Evolutionary conservation across 2,113 vertebrate species (phyloP), one percentile per base, ranked within the genome.

Genomic region (Erythrolamprus reginae): DNA sequence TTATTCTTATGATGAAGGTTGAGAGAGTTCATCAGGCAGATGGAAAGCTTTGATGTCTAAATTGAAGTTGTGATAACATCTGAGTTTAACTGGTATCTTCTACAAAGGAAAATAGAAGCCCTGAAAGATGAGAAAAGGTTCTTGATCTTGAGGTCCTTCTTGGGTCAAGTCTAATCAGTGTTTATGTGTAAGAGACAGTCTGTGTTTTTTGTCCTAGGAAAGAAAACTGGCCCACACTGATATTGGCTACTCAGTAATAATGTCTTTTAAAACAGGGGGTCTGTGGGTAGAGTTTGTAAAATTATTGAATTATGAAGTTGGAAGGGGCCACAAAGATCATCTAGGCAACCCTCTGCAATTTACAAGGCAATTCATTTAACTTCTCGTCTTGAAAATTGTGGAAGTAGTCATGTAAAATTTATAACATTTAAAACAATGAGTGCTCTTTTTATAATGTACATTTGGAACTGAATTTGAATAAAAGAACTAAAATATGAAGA

Each of bases 1-100:
- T 15, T 17, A 42, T 83, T 82, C 38, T 85, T 89, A 52, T 33
- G 82, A 70, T 89, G 47, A 45, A 12, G 82, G 56, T 86, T 53
- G 50, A 89, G 85, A 65, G 51, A 89, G 82, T 91, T 91, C 90
- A 77, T 89, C 82, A 89, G 82, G 87, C 65, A 77, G 83, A 89
- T 42, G 70, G 70, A 91, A 84, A 56, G 48, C 82, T 89, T 86
- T 89, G 56, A 89, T 89, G 82, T 89, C 38, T 86, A 53, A 23
- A 65, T 84, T 70, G 58, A 85, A 24, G 12, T 48, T 52, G 12
- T 26, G 82, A 89, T 89, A 89, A 91, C 26, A 47, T 88, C 87
- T 53, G 82, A 77, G 58, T 77, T 70, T 70, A 77, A 65, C 91
- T 85, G 50, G 38, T 48, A 28, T 77, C 51, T 86, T 84, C 56